Evolutionary conservation across 1,140 invertebrate species (phyloP), one percentile per base, ranked within the genome.

Genomic region (Matsumurasca onukii): DNA sequence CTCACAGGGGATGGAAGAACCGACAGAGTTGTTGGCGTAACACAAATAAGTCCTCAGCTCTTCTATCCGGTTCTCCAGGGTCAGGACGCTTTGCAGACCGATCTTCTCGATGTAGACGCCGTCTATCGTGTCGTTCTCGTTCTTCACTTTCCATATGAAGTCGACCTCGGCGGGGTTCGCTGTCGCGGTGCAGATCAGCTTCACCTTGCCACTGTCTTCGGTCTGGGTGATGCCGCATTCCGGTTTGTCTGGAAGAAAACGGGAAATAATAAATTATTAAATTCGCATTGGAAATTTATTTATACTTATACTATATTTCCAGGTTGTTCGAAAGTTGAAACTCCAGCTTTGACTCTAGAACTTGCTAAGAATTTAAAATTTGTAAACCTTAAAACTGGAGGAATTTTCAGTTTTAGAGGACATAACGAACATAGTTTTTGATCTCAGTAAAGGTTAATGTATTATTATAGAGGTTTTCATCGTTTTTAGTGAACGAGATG

Each of bases 61-160:
- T 57, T 87, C 86, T 20, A 87, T 82, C 29, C 82, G 82, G 13
- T 84, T 82, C 73, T 89, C 86, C n/a, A 91, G 78, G 1, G 82
- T 82, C 9, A 92, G 80, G 76, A 83, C 86, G 77, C 89, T 90
- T 71, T 85, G 84, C 1, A 83, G 76, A 9, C 84, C 85, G 49
- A 77, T 75, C 69, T 84, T 81, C 68, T 78, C 76, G 25, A 86
- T 80, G 69, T 78, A 80, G 74, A 82, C 82, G 74, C 82, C 82
- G 68, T 88, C 86, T 25, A 89, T 80, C 29, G 89, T 90, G 76
- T 92, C 89, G 76, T 94, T 95, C 74, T 91, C 88, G 71, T 88
- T 91, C 76, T 92, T 90, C 64, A 94, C 84, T 72, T 86, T 89
- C 93, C 93, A 96, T 30, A 81, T 85, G 80, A 94, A 95, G 61